Percentiles rank a stretch among this genome's conserved stretches.
Evolutionary conservation across 2,113 vertebrate species (phyloP).

Genomic region (Fregetta grallaria): DNA sequence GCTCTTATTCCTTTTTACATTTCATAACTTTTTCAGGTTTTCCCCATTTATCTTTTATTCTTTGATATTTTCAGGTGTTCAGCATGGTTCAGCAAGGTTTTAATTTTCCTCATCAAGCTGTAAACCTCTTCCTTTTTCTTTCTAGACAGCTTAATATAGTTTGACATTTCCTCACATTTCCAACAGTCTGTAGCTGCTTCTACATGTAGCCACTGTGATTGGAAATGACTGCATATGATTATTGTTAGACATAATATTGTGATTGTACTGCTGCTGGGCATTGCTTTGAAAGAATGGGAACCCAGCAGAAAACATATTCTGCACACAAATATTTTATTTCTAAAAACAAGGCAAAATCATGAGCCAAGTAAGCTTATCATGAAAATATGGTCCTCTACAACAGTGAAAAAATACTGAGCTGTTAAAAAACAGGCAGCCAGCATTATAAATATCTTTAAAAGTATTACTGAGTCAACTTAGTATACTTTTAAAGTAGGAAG

Average conservation of each 20-base stretch:
- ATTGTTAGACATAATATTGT: conserved; percentile 33
- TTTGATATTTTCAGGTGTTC: conserved; percentile 47
- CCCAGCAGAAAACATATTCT: not conserved
- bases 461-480: not conserved
- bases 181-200: conserved; percentile 18
- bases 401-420: not conserved
- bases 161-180: conserved; percentile 49
- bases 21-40: conserved; percentile 40
- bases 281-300: conserved; percentile 13
- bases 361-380: not conserved
- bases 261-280: conserved; percentile 40
- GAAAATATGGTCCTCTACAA: not conserved
- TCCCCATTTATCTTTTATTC: conserved; percentile 27
- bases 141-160: not conserved
- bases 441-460: not conserved
- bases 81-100: conserved; percentile 26
- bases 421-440: not conserved
- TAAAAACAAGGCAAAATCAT: not conserved
- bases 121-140: conserved; percentile 42
- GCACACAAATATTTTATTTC: conserved; percentile 11
- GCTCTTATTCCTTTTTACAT: conserved; percentile 4
- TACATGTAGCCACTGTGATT: conserved; percentile 6
- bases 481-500: not conserved
- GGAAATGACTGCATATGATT: conserved; percentile 58
- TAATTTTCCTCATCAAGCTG: conserved; percentile 54